Evolutionary conservation across 1,140 invertebrate species (phyloP).

Genomic region (Drosophila subpulchrella): DNA sequence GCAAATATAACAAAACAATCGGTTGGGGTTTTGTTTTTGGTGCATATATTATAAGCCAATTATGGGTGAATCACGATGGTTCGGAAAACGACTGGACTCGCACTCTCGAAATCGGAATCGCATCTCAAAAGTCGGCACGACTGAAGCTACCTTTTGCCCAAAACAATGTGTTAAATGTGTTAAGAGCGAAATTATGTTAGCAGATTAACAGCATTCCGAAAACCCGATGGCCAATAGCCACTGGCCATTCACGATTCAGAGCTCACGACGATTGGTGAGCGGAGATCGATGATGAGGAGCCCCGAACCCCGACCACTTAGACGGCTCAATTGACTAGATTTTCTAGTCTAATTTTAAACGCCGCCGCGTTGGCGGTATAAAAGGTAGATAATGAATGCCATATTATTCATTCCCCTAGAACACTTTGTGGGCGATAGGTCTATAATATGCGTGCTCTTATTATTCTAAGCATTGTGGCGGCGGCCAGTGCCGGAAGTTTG

Average conservation of each 20-base stretch:
- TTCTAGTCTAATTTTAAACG: constrained; percentile 65
- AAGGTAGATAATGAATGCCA: constrained; percentile 68
- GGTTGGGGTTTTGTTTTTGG: constrained; percentile 10
- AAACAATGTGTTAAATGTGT: constrained; percentile 83
- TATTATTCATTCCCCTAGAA: constrained; percentile 66
- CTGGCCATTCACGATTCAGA: constrained; percentile 30
- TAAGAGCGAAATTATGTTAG: constrained; percentile 83
- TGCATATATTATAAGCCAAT: constrained; percentile 83
- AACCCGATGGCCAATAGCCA: constrained; percentile 60
- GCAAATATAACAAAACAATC: constrained; percentile 65
- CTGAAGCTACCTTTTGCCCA: constrained; percentile 65
- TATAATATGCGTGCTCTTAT: constrained; percentile 64
- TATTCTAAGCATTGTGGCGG: constrained; percentile 67
- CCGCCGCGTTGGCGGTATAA: constrained; percentile 74
- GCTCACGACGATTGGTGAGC: constrained; percentile 20
- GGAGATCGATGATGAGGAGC: constrained; percentile 27
- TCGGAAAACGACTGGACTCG: constrained; percentile 42
- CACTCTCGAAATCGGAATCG: constrained; percentile 37
- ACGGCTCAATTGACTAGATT: constrained; percentile 67
- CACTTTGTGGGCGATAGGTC: constrained; percentile 23
- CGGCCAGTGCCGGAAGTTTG: constrained; percentile 63
- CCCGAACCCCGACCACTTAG: constrained; percentile 8
- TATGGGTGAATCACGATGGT: constrained; percentile 76
- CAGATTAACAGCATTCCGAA: constrained; percentile 80
- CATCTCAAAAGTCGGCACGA: constrained; percentile 52